Percentiles rank a stretch among this genome's conserved stretches.
These are phyloP conservation scores for Lamellibrachia luymesi DNA, from an alignment of 1,140 invertebrate species.

Conservation along the genomic window DNA sequence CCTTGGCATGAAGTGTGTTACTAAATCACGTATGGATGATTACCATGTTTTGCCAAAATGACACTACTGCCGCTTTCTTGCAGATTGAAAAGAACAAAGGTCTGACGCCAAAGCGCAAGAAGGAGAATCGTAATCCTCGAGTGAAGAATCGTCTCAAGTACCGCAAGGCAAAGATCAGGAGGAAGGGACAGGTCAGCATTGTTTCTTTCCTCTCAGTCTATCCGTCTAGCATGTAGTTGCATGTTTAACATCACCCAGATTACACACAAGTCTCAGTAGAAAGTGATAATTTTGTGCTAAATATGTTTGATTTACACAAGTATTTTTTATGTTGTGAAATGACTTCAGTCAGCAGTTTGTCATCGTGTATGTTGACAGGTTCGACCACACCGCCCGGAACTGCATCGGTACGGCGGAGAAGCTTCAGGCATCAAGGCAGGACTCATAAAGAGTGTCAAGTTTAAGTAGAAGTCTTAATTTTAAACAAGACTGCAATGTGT, in stretches of 20 bases:
- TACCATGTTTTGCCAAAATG: not conserved
- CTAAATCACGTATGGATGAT: too few relatives aligned
- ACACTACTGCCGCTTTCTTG: not conserved
- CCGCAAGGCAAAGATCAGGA: conserved; percentile 79
- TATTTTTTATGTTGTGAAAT: not conserved
- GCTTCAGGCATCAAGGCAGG: conserved; percentile 82
- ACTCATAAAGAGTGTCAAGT: conserved; percentile 54
- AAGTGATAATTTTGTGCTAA: too few relatives aligned
- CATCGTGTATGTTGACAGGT: conserved; percentile 37
- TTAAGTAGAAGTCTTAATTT: not conserved
- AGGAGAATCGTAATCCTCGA: conserved; percentile 85
- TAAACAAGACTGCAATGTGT: not conserved
- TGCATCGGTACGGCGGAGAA: conserved; percentile 79
- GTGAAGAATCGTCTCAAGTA: conserved; percentile 88
- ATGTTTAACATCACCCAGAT: not conserved
- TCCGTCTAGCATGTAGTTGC: too few relatives aligned
- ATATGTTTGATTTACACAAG: too few relatives aligned
- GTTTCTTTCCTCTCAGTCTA: not conserved
- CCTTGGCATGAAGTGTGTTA: too few relatives aligned
- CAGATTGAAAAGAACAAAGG: conserved; percentile 93
- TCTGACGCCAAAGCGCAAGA: conserved; percentile 80
- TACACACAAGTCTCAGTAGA: not conserved
- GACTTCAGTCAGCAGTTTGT: not conserved
- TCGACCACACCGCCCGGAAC: conserved; percentile 74
- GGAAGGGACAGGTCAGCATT: conserved; percentile 77